Percentiles rank a stretch among this genome's conserved stretches.
Conservation (phyloP, 2,888 invertebrate genomes). For the Mesoligia furuncula region DNA sequence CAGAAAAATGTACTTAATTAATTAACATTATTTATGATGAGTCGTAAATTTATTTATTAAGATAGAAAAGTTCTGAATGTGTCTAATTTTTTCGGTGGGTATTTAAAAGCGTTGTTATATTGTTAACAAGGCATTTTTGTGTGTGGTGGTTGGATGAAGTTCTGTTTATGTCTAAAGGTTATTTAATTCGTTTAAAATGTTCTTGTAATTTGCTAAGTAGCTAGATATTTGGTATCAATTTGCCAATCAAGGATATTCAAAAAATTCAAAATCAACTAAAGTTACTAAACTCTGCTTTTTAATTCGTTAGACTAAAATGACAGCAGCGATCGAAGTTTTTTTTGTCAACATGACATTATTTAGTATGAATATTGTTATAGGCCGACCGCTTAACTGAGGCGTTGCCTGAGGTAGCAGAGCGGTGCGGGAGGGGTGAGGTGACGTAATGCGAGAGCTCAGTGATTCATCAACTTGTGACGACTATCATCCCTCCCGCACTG, state of each 20-base stretch:
- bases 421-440: too few species aligned
- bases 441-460: too few species aligned
- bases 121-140: constrained; percentile 42
- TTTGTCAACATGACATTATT: background rate
- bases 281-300: background rate
- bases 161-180: background rate
- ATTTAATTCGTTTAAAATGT: background rate
- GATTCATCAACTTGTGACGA: too few species aligned
- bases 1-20: constrained; percentile 80
- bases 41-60: constrained; percentile 69
- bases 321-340: background rate
- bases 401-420: too few species aligned
- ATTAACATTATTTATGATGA: constrained; percentile 68
- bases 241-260: background rate
- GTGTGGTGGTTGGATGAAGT: background rate
- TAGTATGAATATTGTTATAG: too few species aligned
- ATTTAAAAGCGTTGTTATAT: constrained; percentile 52
- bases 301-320: too few species aligned
- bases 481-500: too few species aligned
- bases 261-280: background rate
- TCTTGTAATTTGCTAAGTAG: background rate
- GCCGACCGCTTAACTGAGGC: too few species aligned
- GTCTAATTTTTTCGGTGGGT: constrained; percentile 51
- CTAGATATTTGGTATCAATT: background rate
- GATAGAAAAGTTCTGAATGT: constrained; percentile 60